Evolutionary conservation across 2,797 vertebrate species (phyloP).

Genomic region (Pseudocheirus occidentalis): DNA sequence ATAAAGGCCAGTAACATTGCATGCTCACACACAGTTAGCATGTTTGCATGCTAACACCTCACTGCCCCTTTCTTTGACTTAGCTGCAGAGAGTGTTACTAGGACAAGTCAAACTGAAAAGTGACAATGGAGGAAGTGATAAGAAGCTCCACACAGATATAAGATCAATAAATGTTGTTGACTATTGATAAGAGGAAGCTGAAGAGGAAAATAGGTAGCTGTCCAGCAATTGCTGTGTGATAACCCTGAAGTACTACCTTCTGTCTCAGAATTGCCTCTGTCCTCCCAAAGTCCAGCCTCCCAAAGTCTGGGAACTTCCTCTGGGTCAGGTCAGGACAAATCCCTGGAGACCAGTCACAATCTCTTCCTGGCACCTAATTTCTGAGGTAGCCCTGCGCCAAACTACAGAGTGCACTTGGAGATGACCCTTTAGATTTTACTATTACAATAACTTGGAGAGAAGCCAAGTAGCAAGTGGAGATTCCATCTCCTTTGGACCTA

Average conservation of each 20-base stretch:
- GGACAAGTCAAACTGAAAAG: neutral
- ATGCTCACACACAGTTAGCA: neutral
- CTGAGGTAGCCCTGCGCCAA: neutral
- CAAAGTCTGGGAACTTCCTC: neutral
- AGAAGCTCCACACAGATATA: neutral
- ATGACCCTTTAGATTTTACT: neutral
- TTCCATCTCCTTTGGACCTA: neutral
- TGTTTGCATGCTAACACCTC: neutral
- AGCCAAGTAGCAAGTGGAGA: neutral
- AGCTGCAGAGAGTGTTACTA: too few relatives aligned
- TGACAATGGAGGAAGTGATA: neutral
- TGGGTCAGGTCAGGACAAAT: neutral
- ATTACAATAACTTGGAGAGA: neutral
- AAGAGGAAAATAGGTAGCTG: neutral
- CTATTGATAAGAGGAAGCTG: neutral
- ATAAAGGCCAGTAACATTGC: neutral
- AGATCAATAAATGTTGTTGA: neutral
- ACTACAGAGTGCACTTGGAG: neutral
- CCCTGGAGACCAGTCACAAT: neutral
- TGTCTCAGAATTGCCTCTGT: neutral
- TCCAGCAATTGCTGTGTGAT: neutral
- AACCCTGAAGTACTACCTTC: fast-evolving
- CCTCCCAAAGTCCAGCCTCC: neutral
- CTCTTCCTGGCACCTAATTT: neutral
- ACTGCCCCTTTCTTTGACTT: neutral